phyloP scores from a whole-genome alignment of 92 coral and sea anemone genomes.

The Porites evermanni region DNA sequence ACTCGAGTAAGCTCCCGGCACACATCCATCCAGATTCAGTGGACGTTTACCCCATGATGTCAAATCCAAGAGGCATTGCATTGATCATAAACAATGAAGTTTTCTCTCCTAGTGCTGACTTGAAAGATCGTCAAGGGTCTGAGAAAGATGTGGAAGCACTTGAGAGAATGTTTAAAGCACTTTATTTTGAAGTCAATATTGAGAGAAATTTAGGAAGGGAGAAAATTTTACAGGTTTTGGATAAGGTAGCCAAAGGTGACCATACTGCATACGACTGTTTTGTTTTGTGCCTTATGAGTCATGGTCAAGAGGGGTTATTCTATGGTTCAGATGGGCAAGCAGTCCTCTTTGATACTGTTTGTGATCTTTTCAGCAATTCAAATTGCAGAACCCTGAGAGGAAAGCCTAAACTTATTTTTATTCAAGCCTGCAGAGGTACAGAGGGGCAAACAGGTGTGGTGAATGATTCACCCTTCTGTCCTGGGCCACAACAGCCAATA shows the following conservation, averaged over 20 bases:
- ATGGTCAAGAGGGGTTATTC: conserved; percentile 71
- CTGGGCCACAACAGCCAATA: neutral
- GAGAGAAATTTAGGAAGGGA: conserved; percentile 27
- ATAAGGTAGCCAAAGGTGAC: conserved; percentile 28
- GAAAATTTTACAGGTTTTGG: conserved; percentile 32
- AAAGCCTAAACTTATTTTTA: conserved; percentile 84
- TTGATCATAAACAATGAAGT: conserved; percentile 73
- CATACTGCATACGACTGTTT: conserved; percentile 73
- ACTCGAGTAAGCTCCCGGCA: conserved; percentile 12
- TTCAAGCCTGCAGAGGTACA: conserved; percentile 87
- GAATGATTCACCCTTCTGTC: conserved; percentile 7
- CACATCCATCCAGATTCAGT: conserved; percentile 41
- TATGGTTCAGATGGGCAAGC: conserved; percentile 70
- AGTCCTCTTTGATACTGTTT: conserved; percentile 21
- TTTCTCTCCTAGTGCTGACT: conserved; percentile 50
- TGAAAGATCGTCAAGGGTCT: conserved; percentile 69
- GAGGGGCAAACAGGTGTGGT: conserved; percentile 59
- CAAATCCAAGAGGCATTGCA: conserved; percentile 83
- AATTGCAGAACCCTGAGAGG: conserved; percentile 61
- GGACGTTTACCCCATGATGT: conserved; percentile 71
- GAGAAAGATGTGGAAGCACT: conserved; percentile 60
- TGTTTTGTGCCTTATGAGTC: conserved; percentile 91
- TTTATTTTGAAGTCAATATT: conserved; percentile 63
- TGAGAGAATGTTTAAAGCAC: conserved; percentile 48
- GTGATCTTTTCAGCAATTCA: conserved; percentile 55